Conservation (phyloP, 2,888 invertebrate genomes). For the Morpho helenor region DNA sequence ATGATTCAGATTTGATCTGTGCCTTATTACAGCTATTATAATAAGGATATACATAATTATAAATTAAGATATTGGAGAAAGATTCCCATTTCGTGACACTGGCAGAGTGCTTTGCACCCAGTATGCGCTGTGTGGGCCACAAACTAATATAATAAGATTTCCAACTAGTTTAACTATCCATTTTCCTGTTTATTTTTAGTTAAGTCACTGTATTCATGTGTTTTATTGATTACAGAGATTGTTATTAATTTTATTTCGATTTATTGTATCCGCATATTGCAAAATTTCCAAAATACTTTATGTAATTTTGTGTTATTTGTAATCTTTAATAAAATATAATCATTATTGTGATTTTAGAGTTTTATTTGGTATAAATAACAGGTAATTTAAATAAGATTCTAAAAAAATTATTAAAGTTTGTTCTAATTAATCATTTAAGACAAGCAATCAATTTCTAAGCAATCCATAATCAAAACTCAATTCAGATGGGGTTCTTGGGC, state of each 20-base stretch:
- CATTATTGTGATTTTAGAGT: constrained; percentile 3
- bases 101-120: too few relatives aligned
- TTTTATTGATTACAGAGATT: too few relatives aligned
- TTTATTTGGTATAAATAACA: constrained; percentile 3
- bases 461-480: constrained; percentile 41
- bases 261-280: neutral
- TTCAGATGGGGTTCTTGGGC: constrained; percentile 49
- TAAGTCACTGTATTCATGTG: too few relatives aligned
- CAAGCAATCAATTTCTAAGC: neutral
- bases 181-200: too few relatives aligned
- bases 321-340: constrained; percentile 2
- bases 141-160: too few relatives aligned
- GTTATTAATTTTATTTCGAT: constrained; percentile 2
- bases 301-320: neutral
- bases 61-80: too few relatives aligned
- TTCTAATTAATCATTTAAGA: neutral
- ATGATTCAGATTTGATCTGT: too few relatives aligned
- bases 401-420: neutral
- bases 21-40: too few relatives aligned
- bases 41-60: too few relatives aligned
- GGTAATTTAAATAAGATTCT: neutral
- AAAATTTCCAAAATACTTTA: neutral
- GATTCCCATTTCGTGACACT: too few relatives aligned
- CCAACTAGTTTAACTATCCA: too few relatives aligned
- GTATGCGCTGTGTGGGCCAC: too few relatives aligned